Conservation (phyloP, 2,113 vertebrate species). For the Tapirus terrestris region DNA sequence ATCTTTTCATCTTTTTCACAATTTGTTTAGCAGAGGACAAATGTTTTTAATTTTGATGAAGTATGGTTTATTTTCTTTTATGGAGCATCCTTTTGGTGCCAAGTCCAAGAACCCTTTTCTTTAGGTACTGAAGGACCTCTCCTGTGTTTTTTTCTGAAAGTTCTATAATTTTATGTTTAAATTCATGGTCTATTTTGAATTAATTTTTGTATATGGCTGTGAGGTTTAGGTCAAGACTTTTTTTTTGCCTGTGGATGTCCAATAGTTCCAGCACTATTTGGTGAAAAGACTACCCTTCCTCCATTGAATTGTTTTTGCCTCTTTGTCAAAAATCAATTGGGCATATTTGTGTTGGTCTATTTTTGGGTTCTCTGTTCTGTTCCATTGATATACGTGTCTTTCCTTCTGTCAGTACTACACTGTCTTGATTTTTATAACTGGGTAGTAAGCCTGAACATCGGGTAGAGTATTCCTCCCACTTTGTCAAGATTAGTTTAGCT, state of each 20-base stretch:
- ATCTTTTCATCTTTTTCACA: no score
- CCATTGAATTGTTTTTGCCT: not conserved
- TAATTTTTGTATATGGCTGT: constrained; percentile 8
- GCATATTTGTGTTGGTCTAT: not conserved
- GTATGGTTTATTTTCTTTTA: not conserved
- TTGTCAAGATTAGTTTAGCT: not conserved
- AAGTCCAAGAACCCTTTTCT: not conserved
- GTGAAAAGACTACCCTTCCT: not conserved
- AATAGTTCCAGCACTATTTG: not conserved
- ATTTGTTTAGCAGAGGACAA: not conserved
- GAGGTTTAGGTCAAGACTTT: not conserved
- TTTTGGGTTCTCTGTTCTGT: not conserved
- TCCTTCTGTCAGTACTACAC: not conserved
- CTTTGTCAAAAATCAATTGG: not conserved
- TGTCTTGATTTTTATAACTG: not conserved
- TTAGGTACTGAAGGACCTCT: not conserved
- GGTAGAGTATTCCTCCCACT: not conserved
- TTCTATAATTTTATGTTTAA: not conserved
- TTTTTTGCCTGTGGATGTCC: not conserved
- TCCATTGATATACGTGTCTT: not conserved
- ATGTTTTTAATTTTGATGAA: constrained; percentile 47
- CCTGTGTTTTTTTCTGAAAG: not conserved
- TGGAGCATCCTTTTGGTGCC: not conserved
- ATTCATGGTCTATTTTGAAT: not conserved
- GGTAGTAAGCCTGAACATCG: not conserved